Conservation (phyloP, 2,113 vertebrate species). For the Carassius gibelio region DNA sequence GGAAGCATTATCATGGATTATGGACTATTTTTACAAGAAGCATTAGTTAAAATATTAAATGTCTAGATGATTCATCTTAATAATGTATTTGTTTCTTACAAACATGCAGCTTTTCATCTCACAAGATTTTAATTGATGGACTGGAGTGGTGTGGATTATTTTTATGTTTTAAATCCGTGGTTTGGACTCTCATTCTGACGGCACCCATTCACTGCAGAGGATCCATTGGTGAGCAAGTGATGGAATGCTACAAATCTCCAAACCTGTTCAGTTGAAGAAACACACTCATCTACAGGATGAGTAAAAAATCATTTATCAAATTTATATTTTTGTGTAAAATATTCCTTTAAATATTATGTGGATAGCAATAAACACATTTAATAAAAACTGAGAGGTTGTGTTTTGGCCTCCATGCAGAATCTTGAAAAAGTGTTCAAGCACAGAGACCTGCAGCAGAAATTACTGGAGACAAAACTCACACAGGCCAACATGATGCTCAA, state of each 20-base stretch:
- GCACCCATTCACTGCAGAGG: background rate
- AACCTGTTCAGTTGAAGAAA: background rate
- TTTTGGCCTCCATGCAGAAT: conserved; percentile 75
- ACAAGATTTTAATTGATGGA: background rate
- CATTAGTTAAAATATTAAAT: too few species aligned
- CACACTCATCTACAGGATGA: background rate
- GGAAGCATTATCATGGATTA: too few species aligned
- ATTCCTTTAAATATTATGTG: background rate
- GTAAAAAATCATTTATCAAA: background rate
- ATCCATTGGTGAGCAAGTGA: background rate
- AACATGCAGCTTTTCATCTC: background rate
- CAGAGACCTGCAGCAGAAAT: conserved; percentile 94
- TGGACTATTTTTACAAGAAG: too few species aligned
- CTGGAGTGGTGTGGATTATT: background rate
- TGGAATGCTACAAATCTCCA: background rate
- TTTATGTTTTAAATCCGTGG: background rate
- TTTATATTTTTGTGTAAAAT: background rate
- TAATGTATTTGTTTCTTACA: background rate
- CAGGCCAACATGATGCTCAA: conserved; percentile 90
- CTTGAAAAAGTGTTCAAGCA: conserved; percentile 98
- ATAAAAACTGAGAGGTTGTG: background rate
- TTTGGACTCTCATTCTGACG: background rate
- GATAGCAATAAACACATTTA: background rate
- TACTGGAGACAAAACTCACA: conserved; percentile 91
- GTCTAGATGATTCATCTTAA: background rate